Evolutionary conservation across 2,888 invertebrate genomes (phyloP), one percentile per base, ranked within the genome.

Genomic region (Hirtodrosophila cameraria): DNA sequence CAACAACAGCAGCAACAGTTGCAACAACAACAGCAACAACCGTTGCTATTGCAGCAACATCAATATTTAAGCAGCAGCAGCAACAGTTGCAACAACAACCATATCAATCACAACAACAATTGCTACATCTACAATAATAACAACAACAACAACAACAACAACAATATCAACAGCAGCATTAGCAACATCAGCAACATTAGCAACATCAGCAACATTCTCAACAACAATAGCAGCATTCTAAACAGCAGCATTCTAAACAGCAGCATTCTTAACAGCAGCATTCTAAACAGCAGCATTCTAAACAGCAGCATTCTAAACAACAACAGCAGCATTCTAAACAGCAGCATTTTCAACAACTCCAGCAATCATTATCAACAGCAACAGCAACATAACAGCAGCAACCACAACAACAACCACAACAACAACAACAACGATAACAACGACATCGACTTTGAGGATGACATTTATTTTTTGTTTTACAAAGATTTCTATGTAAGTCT

Each of bases 401-500:
- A 61, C 55, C 62, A 71, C 48, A 49, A 20, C 30, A 60, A 7
- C 31, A 46, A 16, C 60, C 48, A 11, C 35, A 43, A 25, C 50
- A 71, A 35, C 55, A 64, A 23, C 64, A 81, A 38, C 62, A 67
- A 18, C 70, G 81, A 16, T 62, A 81, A 25, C 70, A 82, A 73
- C 63, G 79, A 84, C 70, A 79, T 86, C 69, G 80, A 80, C 73
- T 49, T 71, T 39, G 84, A 83, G 73, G 86, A 87, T 76, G 88
- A 88, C 69, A 82, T 89, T 82, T 89, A 89, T 85, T 89, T 89
- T 88, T 87, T 89, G 67, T 85, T 88, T 81, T 89, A 89, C 82
- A 88, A 88, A 88, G 89, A 89, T 87, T 76, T 89, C 75, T 88
- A 89, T 89, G 89, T 89, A 88, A 89, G 89, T 89, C 64, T 45